These are phyloP conservation scores for Asteroscopus sphinx DNA, from an alignment of 2,888 invertebrate genomes.

Conservation along the genomic window DNA sequence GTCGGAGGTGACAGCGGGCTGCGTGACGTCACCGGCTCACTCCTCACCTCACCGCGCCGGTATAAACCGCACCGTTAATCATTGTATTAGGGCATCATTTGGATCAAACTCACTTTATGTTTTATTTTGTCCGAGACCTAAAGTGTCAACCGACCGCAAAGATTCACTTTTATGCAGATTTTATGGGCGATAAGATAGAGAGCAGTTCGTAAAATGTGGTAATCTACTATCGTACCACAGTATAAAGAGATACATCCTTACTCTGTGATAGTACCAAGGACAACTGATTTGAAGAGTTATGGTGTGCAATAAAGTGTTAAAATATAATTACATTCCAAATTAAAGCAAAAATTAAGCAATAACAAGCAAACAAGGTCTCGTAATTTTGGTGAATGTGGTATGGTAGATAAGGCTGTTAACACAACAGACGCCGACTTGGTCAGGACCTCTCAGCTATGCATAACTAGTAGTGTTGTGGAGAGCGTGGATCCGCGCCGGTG, in stretches of 20 bases:
- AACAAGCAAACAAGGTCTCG: too few species aligned
- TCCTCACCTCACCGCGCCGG: neutral
- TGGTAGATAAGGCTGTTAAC: neutral
- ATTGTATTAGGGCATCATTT: neutral
- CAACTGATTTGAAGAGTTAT: too few species aligned
- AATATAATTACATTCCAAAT: too few species aligned
- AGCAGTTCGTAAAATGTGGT: neutral
- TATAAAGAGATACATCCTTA: too few species aligned
- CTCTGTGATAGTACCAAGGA: too few species aligned
- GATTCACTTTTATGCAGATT: neutral
- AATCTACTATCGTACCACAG: too few species aligned
- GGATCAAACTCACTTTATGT: neutral
- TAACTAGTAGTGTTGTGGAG: neutral
- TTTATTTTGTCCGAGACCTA: neutral
- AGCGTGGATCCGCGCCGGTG: constrained; percentile 18
- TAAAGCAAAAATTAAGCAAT: too few species aligned
- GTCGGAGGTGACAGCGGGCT: too few species aligned
- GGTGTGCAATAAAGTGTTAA: too few species aligned
- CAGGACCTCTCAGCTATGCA: neutral
- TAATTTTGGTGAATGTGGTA: too few species aligned
- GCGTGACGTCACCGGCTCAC: constrained; percentile 29
- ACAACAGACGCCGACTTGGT: neutral
- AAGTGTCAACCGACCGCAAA: neutral
- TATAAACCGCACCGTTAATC: neutral
- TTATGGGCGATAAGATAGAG: neutral